These are phyloP conservation scores for Abramis brama DNA, from an alignment of 2,113 vertebrate species.

Conservation along the genomic window DNA sequence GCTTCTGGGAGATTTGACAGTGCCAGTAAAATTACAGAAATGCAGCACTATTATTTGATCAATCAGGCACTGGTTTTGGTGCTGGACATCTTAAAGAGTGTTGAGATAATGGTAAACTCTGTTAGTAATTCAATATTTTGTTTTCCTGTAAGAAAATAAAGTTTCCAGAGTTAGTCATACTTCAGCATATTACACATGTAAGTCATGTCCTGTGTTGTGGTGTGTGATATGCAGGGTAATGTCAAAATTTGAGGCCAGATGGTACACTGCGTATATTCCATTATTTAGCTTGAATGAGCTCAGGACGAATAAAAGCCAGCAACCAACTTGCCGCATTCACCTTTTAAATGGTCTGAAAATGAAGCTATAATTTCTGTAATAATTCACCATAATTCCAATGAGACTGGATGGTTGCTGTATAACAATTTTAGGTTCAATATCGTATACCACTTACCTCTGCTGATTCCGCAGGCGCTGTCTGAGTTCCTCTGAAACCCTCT, in stretches of 20 bases:
- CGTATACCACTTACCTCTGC: too few relatives aligned
- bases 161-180: conserved; percentile 1
- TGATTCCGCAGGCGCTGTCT: too few relatives aligned
- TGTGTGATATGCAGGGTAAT: neutral
- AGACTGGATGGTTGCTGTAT: too few relatives aligned
- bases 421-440: too few relatives aligned
- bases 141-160: neutral
- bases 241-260: neutral
- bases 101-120: neutral
- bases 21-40: neutral
- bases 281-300: too few relatives aligned
- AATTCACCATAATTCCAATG: too few relatives aligned
- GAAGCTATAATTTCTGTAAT: too few relatives aligned
- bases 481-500: too few relatives aligned
- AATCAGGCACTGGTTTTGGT: conserved; percentile 4
- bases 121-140: conserved; percentile 6
- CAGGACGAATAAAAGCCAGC: too few relatives aligned
- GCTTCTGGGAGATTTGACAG: neutral
- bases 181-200: neutral
- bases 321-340: too few relatives aligned
- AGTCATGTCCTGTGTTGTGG: neutral
- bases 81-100: neutral
- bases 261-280: too few relatives aligned
- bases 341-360: too few relatives aligned
- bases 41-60: neutral